phyloP scores from a whole-genome alignment of 2,113 vertebrate genomes.

The Platanista minor region DNA sequence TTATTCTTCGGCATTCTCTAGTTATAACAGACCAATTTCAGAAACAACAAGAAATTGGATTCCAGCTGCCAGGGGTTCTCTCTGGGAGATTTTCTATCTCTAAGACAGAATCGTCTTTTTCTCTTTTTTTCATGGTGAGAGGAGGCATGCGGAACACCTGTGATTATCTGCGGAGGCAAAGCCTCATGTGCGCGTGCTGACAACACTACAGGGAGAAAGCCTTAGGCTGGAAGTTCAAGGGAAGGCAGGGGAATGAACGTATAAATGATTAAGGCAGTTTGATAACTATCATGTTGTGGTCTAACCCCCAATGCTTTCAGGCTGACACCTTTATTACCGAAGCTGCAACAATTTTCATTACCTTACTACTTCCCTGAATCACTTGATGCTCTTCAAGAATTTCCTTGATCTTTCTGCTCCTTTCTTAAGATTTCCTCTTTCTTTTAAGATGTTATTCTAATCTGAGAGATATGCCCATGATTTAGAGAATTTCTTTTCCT shows the following conservation, averaged over 20 bases:
- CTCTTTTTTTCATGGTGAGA: not conserved
- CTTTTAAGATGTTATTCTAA: not conserved
- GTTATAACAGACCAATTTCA: slow-evolving; percentile 70
- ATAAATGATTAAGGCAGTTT: not conserved
- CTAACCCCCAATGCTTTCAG: not conserved
- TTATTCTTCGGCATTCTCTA: slow-evolving; percentile 57
- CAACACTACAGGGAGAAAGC: not conserved
- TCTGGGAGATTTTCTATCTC: slow-evolving; percentile 64
- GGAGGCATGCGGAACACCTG: not conserved
- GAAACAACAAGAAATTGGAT: slow-evolving; percentile 71
- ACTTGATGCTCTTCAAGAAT: not conserved
- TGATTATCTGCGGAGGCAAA: not conserved
- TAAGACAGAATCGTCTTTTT: slow-evolving; percentile 43
- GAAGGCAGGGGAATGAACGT: not conserved
- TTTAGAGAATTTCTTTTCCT: slow-evolving; percentile 2
- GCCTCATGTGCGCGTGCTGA: not conserved
- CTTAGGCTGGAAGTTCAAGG: not conserved
- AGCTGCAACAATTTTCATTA: not conserved
- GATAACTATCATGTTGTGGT: not conserved
- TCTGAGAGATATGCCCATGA: not conserved
- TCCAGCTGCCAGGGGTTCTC: slow-evolving; percentile 61
- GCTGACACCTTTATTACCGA: not conserved
- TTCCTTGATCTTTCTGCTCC: not conserved
- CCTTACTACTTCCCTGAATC: not conserved
- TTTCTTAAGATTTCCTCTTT: slow-evolving; percentile 1